Conservation (phyloP, 2,888 invertebrate genomes). For the Megalurothrips usitatus region DNA sequence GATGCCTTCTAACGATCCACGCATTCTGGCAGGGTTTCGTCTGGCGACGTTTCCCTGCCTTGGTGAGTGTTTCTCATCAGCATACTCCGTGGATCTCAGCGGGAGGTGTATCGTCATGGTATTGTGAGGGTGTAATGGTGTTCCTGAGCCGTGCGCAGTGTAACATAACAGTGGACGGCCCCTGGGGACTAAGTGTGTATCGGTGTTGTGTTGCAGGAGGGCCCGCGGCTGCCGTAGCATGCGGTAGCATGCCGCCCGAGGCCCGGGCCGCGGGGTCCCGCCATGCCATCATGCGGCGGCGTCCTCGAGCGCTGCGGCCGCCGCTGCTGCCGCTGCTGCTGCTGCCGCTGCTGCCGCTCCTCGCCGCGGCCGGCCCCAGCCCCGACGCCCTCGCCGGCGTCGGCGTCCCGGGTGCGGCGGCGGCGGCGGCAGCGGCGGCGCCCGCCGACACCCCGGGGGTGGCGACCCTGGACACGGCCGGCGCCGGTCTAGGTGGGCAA, state of each 20-base stretch:
- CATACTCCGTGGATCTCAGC: too few relatives aligned
- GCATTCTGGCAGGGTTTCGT: too few relatives aligned
- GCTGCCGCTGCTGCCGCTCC: background rate
- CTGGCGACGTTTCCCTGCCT: too few relatives aligned
- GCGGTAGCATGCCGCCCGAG: background rate
- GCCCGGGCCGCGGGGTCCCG: background rate
- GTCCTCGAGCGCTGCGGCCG: background rate
- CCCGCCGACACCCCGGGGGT: too few relatives aligned
- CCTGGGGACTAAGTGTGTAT: background rate
- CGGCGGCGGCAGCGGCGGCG: too few relatives aligned
- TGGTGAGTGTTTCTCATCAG: too few relatives aligned
- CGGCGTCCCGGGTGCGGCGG: too few relatives aligned
- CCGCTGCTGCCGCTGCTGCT: background rate
- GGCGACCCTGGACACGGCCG: background rate
- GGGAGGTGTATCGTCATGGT: too few relatives aligned
- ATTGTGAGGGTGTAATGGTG: too few relatives aligned
- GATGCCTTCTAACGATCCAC: too few relatives aligned
- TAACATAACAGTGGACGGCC: too few relatives aligned
- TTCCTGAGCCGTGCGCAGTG: too few relatives aligned
- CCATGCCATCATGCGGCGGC: background rate
- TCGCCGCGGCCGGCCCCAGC: background rate
- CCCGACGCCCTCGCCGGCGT: background rate
- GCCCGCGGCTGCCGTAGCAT: background rate
- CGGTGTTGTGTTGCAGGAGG: background rate
- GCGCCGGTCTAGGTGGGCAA: background rate